A percentile compares a stretch with the other conserved stretches of the same genome.
phyloP scores from a whole-genome alignment of 2,797 vertebrate genomes.

The Enteromius treurensis region DNA sequence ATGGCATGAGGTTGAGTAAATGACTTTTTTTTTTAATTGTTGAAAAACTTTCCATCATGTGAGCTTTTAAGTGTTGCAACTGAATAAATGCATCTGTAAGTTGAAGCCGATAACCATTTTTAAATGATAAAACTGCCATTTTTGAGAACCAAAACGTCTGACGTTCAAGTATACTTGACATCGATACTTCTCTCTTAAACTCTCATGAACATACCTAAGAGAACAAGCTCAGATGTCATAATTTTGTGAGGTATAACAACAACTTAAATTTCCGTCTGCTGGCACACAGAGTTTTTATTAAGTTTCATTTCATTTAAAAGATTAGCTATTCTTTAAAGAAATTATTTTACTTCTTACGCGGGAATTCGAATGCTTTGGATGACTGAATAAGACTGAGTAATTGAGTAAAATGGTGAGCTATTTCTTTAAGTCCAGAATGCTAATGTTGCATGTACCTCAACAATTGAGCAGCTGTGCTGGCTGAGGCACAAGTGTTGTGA shows the following conservation, averaged over 20 bases:
- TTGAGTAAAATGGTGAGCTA: neutral
- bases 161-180: neutral
- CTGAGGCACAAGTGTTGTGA: conserved; percentile 46
- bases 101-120: neutral
- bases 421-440: neutral
- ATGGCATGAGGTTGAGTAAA: neutral
- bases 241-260: neutral
- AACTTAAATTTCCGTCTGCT: neutral
- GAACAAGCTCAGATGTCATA: neutral
- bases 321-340: neutral
- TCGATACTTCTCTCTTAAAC: neutral
- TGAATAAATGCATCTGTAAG: neutral
- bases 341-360: neutral
- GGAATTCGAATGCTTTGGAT: neutral
- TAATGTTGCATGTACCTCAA: neutral
- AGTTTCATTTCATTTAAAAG: neutral
- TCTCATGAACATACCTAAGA: neutral
- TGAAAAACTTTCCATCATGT: neutral
- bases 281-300: neutral
- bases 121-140: neutral
- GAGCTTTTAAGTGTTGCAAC: neutral
- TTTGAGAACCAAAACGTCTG: neutral
- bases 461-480: conserved; percentile 20
- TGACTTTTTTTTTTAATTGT: neutral
- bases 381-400: neutral